Evolutionary conservation across 1,140 invertebrate genomes (phyloP).

Genomic region (Cydia fagiglandana): DNA sequence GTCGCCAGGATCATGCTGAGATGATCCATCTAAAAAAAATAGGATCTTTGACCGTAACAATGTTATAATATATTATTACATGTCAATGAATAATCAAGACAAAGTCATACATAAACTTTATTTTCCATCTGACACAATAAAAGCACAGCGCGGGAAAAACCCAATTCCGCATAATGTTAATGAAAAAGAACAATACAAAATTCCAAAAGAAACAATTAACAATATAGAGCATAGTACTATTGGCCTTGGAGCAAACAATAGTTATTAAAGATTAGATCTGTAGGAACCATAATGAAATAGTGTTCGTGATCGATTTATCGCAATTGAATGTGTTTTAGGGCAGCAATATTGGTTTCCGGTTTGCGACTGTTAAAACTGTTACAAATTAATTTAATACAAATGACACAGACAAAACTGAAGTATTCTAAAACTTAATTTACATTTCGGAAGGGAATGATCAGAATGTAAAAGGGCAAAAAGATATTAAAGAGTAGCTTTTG

Average conservation of each 20-base stretch:
- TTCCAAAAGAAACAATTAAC: conserved; percentile 29
- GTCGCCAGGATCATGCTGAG: too few species aligned
- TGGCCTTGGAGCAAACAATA: conserved; percentile 4
- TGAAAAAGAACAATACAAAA: conserved; percentile 2
- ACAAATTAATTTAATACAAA: too few species aligned
- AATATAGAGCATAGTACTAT: conserved; percentile 26
- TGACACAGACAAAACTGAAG: conserved; percentile 80
- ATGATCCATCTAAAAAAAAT: too few species aligned
- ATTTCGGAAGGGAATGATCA: too few species aligned
- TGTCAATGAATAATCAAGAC: background rate
- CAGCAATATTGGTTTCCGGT: background rate
- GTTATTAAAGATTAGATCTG: conserved; percentile 28
- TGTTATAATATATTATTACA: background rate
- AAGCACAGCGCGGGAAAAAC: background rate
- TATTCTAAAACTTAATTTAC: too few species aligned
- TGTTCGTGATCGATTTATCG: conserved; percentile 24
- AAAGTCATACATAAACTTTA: background rate
- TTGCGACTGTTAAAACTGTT: background rate
- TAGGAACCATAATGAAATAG: conserved; percentile 7
- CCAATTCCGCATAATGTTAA: background rate
- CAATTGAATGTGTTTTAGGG: conserved; percentile 5
- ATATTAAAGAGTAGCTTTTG: too few species aligned
- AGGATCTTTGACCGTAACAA: background rate
- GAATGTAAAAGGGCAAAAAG: too few species aligned
- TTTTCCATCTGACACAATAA: background rate